Base-by-base conservation (phyloP, 2,113 vertebrate genomes). In the Cyanoderma ruficeps region DNA sequence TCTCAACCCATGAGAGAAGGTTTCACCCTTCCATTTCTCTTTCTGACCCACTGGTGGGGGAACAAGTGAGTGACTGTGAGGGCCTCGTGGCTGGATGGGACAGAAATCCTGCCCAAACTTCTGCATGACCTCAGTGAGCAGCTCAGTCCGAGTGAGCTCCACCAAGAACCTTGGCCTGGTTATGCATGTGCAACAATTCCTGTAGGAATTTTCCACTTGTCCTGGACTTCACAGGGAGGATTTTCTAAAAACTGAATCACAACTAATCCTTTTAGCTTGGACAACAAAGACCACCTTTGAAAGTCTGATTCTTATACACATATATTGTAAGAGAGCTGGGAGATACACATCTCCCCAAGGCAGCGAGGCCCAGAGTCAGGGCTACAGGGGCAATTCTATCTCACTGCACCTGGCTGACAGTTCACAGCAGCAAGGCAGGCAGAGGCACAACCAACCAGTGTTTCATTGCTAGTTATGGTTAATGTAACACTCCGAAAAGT, bases 1-100 rank as follows among this genome's bases (percentile, higher is more conserved):
- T 35, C 25, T 18, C 53, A 35, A 11, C 6, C 7, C 71, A 35
- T 3, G 5, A 68, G 27, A 49, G 23, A 24, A 56, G 52, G 25
- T 76, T 52, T 31, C 13, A 27, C 17, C 25, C 11, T 15, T 17
- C 31, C 37, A 17, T 22, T 24, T 27, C 37, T 44, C 31, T 50
- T 37, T 37, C 31, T 0, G 0, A 5, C 31, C 61, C 0, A 0
- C 17, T 15, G 37, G 5, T 16, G 21, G 13, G 15, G 53, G 13
- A 59, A 59, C 3, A 15, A 35, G 52, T 0, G 6, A 31, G 56
- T 37, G 33, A 28, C 56, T 70, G 37, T 0, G 0, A 56, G n/a
- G 22, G 30, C 18, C 18, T 22, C 39, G 33, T 53, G 68, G 49
- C 50, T 65, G 70, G 30, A 10, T 20, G 31, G 61, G 61, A 44